Conservation (phyloP, 2,797 vertebrate genomes). For the Cephalopachus bancanus region DNA sequence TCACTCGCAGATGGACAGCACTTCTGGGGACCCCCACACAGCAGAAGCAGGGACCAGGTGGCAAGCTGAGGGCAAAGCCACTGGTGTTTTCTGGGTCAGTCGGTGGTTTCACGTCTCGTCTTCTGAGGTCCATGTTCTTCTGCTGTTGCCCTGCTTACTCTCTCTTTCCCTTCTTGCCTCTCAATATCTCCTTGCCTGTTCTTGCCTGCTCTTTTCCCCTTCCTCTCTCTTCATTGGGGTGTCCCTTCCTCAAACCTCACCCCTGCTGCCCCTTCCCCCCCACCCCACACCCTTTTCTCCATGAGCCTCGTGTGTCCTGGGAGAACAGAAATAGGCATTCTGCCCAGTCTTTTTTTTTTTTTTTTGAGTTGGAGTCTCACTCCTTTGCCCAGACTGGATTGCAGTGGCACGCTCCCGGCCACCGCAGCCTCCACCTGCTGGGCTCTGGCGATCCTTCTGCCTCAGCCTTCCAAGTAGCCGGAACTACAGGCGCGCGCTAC, state of each 20-base stretch:
- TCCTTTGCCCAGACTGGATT: no score
- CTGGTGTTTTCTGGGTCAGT: neutral
- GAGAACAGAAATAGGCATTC: conserved; percentile 67
- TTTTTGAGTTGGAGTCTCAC: no score
- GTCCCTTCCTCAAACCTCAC: neutral
- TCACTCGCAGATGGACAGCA: neutral
- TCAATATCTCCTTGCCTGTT: neutral
- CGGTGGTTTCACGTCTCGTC: neutral
- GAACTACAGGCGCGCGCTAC: no score
- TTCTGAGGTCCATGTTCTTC: neutral
- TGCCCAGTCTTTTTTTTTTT: no score
- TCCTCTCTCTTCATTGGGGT: neutral
- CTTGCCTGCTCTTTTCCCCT: neutral
- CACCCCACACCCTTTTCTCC: no score
- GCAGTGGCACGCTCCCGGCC: no score
- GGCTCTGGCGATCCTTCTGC: no score
- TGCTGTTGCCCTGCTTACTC: accelerated
- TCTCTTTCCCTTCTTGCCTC: conserved; percentile 19
- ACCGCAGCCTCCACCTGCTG: no score
- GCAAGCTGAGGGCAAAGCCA: neutral
- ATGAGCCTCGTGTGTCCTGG: neutral
- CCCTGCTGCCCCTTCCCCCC: neutral
- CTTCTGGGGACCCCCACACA: neutral
- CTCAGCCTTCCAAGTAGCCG: no score
- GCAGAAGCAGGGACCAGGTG: neutral